Evolutionary conservation across 1,140 invertebrate genomes (phyloP), one percentile per base, ranked within the genome.

Genomic region (Brachionus asplanchnoidis): DNA sequence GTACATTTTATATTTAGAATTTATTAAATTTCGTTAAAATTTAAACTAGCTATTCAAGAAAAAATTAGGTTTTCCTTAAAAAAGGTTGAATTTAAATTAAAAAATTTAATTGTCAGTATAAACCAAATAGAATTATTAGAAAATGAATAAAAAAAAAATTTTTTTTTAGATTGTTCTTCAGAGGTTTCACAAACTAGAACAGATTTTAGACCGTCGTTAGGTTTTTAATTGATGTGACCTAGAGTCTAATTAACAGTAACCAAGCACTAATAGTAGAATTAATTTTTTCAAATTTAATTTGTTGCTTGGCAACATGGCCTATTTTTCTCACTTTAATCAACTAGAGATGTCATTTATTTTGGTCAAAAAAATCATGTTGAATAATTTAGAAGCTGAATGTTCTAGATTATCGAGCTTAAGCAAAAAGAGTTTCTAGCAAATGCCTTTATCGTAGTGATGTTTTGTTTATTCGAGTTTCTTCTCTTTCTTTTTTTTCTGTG

Each of bases 391-490:
- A 17, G 17, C 28, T 28, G 68, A 73, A 73, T 73, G 68, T 73
- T 73, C 68, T 73, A 73, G 68, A 40, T 73, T 40, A 42, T 73
- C 68, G 7, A 73, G 17, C 66, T 32, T 9, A 68, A 68, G 32
- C 66, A 23, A 26, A 7, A 28, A 73, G 68, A 73, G 68, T 42
- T 42, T 73, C 40, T 42, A 42, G 17, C 20, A 20, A 40, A 40
- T 73, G 23, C 17, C 14, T 42, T 23, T 73, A 44, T 73, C n/a
- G 68, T n/a, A 44, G 17, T 46, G 42, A 73, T 73, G 68, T 73
- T 73, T 73, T 73, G 68, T 44, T 73, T 73, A 42, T 73, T 73
- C 36, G 14, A 73, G 68, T 60, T 60, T 60, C 53, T 60, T 60
- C 53, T 60, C 20, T 60, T n/a, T 68, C 4, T 36, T 68, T 73